Evolutionary conservation across 2,888 invertebrate species (phyloP).

Genomic region (Apeira syringaria): DNA sequence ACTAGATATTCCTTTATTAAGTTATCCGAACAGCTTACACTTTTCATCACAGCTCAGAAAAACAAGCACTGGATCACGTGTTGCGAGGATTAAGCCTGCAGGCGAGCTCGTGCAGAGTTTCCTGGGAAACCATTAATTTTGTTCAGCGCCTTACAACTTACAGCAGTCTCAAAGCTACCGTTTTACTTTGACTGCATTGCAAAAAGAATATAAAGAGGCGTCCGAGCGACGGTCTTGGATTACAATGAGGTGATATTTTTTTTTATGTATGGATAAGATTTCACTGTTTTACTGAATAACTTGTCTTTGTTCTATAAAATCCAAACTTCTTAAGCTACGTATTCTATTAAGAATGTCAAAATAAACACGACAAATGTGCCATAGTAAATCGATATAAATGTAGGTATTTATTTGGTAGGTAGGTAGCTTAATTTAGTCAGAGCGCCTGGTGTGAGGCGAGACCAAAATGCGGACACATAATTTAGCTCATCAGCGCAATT

Average conservation of each 20-base stretch:
- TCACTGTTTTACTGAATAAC: not conserved
- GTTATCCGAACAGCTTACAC: constrained; percentile 5
- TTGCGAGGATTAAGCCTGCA: constrained; percentile 53
- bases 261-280: constrained; percentile 35
- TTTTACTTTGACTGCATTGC: constrained; percentile 48
- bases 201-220: constrained; percentile 54
- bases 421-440: no score
- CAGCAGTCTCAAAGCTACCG: constrained; percentile 52
- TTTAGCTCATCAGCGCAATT: no score
- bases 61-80: constrained; percentile 49
- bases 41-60: constrained; percentile 24
- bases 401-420: no score
- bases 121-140: constrained; percentile 62
- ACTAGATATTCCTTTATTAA: constrained; percentile 2
- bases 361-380: no score
- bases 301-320: no score
- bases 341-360: no score
- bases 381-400: no score
- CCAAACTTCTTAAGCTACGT: no score
- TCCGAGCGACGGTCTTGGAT: constrained; percentile 40
- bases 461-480: no score
- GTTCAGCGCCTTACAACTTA: constrained; percentile 63
- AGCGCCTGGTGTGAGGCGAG: no score
- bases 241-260: constrained; percentile 49
- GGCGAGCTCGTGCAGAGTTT: constrained; percentile 44